A percentile compares a stretch with the other conserved stretches of the same genome.
Evolutionary conservation across 2,797 vertebrate species (phyloP).

Genomic region (Acipenser oxyrinchus): DNA sequence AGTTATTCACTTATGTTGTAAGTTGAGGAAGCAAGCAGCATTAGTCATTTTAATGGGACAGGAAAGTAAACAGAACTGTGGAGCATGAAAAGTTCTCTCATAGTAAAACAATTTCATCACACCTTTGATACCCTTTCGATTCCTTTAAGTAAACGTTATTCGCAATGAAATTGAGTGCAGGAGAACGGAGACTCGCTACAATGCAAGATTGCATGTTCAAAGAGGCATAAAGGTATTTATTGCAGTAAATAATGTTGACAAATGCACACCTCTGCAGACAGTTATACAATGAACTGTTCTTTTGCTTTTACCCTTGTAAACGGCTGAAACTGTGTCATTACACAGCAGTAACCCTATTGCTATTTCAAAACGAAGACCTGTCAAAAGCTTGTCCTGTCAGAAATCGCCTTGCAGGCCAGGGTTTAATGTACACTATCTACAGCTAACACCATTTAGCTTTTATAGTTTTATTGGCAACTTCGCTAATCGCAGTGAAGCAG

Average conservation of each 20-base stretch:
- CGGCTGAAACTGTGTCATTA: no score
- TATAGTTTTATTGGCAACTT: neutral
- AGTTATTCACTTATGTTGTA: neutral
- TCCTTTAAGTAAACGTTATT: slow-evolving; percentile 4
- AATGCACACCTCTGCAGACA: no score
- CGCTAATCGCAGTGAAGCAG: neutral
- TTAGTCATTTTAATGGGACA: slow-evolving; percentile 3
- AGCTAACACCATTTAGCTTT: neutral
- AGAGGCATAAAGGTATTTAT: neutral
- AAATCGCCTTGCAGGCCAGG: neutral
- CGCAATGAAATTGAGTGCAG: neutral
- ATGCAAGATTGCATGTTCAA: slow-evolving; percentile 4
- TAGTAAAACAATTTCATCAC: neutral
- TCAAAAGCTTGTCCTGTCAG: no score
- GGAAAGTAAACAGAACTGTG: neutral
- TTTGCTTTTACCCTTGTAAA: no score
- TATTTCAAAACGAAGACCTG: no score
- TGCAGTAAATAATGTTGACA: neutral
- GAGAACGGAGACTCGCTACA: neutral
- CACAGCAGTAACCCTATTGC: no score
- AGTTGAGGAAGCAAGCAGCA: neutral
- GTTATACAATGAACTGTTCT: no score
- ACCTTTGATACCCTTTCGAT: slow-evolving; percentile 4
- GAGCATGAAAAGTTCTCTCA: neutral
- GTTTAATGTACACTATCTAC: neutral